Evolutionary conservation across 1,140 invertebrate genomes (phyloP).

Genomic region (Diabrotica virgifera): DNA sequence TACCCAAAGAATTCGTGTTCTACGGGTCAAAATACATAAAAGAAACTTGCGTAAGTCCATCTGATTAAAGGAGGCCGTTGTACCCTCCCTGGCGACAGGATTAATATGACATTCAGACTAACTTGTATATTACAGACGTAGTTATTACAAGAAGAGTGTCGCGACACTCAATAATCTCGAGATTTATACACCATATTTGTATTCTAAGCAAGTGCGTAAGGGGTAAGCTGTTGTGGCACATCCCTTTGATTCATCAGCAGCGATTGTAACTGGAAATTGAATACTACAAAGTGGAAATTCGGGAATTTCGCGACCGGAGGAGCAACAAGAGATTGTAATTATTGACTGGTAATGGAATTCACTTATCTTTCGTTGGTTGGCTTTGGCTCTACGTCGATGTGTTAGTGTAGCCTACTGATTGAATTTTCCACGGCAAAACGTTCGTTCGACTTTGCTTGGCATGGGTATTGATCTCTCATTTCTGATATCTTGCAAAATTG

Average conservation of each 20-base stretch:
- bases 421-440: constrained; percentile 20
- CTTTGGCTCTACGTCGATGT: no score
- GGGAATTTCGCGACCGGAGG: constrained; percentile 17
- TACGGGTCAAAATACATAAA: no score
- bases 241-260: constrained; percentile 44
- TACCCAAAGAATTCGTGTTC: no score
- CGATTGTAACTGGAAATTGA: constrained; percentile 42
- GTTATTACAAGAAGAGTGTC: not conserved
- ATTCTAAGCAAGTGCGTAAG: constrained; percentile 30
- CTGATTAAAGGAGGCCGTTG: no score
- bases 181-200: constrained; percentile 24
- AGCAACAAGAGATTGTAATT: constrained; percentile 46
- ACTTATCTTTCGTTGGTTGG: constrained; percentile 31
- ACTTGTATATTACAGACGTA: not conserved
- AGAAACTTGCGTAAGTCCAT: no score
- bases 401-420: constrained; percentile 23
- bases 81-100: no score
- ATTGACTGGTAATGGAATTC: constrained; percentile 44
- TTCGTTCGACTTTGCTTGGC: no score
- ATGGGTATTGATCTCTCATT: no score
- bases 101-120: no score
- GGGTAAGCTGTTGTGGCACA: constrained; percentile 25
- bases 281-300: constrained; percentile 42
- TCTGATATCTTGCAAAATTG: no score
- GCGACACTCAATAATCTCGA: not conserved